Percentiles rank a stretch among this genome's conserved stretches.
These are phyloP conservation scores for Neomorphus geoffroyi DNA, from an alignment of 2,797 vertebrate species.

Conservation along the genomic window DNA sequence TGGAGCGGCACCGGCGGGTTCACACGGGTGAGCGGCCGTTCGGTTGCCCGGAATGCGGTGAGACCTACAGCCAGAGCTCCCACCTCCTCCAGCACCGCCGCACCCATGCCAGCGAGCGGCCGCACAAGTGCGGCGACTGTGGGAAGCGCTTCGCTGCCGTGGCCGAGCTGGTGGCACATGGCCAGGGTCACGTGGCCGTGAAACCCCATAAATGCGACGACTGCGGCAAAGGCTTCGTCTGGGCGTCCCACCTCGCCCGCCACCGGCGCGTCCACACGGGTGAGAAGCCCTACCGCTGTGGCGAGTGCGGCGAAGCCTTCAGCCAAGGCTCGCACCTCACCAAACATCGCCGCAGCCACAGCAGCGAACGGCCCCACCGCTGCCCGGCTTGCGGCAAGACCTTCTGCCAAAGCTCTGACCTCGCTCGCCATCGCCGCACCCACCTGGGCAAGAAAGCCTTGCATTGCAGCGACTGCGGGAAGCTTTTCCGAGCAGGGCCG, in stretches of 20 bases:
- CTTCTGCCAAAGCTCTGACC: slow-evolving; percentile 37
- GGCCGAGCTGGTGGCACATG: not conserved
- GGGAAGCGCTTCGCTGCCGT: not conserved
- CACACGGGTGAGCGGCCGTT: slow-evolving; percentile 66
- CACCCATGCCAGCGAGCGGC: slow-evolving; percentile 16
- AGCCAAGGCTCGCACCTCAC: slow-evolving; percentile 50
- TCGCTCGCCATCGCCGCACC: slow-evolving; percentile 27
- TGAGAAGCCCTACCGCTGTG: slow-evolving; percentile 22
- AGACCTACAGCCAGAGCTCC: slow-evolving; percentile 63
- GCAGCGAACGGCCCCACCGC: slow-evolving; percentile 20
- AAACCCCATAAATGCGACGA: slow-evolving; percentile 28
- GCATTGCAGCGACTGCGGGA: slow-evolving; percentile 16
- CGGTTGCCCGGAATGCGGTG: slow-evolving; percentile 52
- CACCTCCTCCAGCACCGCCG: slow-evolving; percentile 67
- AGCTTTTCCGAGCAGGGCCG: not conserved
- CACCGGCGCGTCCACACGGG: slow-evolving; percentile 27
- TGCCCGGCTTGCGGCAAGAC: slow-evolving; percentile 38
- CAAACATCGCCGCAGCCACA: slow-evolving; percentile 62
- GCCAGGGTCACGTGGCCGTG: not conserved
- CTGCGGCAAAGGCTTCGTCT: slow-evolving; percentile 33
- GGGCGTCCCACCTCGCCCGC: slow-evolving; percentile 39
- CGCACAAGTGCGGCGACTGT: not conserved
- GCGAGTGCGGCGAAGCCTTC: slow-evolving; percentile 39
- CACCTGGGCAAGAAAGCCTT: not conserved
- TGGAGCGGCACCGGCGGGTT: slow-evolving; percentile 59